Evolutionary conservation across 1,140 invertebrate species (phyloP), one percentile per base, ranked within the genome.

Genomic region (Saccostrea echinata): DNA sequence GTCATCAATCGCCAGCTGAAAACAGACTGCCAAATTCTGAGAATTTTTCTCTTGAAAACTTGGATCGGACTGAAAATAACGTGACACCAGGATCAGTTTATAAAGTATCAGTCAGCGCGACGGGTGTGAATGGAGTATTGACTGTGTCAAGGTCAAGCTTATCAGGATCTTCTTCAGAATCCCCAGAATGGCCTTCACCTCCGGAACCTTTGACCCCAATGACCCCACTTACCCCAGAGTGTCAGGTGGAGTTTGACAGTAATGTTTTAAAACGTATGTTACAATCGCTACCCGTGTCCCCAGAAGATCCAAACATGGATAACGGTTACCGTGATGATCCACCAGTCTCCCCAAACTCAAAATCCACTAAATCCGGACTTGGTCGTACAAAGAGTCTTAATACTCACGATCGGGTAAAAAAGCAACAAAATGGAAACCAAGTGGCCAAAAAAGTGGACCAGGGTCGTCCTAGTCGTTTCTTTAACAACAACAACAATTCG

Each of bases 231-330:
- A 94, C 91, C 4, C 94, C 94, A 24, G 89, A 90, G 16, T 91
- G 90, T 43, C 91, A 92, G 76, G 90, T 93, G 21, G 92, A 92
- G 80, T 93, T 96, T 91, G 97, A 98, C 94, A 97, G 97, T 90
- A 97, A 97, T 94, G 98, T 98, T 1, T 95, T 99, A 89, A 98
- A 99, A 94, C 96, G 97, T 76, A 98, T 99, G 97, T 95, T 99
- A 89, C 98, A 98, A 92, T 98, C 98, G 33, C 97, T 99, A 96
- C 97, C 97, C 8, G 91, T 92, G 18, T 93, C 94, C 13, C 93
- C 93, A 0, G 88, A 93, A 18, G 93, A 92, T 89, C 84, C 55
- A 61, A 84, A 86, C 16, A 91, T 93, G 33, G 85, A 86, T 76
- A 92, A 93, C 86, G 68, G 68, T 35, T 76, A 30, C 27, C 24